Base-by-base conservation (phyloP, 1,140 invertebrate species). In the Drosophila azteca region DNA sequence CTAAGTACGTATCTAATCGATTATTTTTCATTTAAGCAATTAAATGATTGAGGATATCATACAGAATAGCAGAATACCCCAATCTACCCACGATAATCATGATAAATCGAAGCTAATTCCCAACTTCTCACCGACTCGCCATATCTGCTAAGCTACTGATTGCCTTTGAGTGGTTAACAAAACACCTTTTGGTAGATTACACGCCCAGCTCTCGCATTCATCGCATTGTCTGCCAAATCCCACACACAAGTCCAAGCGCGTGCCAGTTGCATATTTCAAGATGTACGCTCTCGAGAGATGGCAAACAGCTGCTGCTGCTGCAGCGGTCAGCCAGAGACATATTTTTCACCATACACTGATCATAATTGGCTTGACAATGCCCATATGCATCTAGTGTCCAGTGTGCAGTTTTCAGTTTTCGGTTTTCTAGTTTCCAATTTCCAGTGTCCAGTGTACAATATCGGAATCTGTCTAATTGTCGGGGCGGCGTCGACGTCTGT, bases 341-440 rank as follows among this genome's bases (percentile, higher is more conserved):
- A 70, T 65, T 80, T 61, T 65, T 72, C 63, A 69, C 52, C 75
- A 58, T 64, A 54, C 53, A 35, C 48, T 45, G 45, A 41, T 72
- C 61, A 73, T 88, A 88, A 88, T 88, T 88, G 83, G 83, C 79
- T 88, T 83, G 75, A 59, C 63, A 81, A 62, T 76, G 62, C 49
- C 68, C 8, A 52, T 39, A 39, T 39, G 35, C 35, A 13, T 39
- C 35, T 29, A 59, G 62, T 48, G 49, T 46, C 49, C 46, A 59
- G 62, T 44, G 49, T 46, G 43, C 69, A 64, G 17, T 20, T 20
- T 20, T 20, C 17, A 20, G 17, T n/a, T n/a, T n/a, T n/a, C n/a
- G n/a, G 17, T 20, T 20, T 20, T 20, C 17, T n/a, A 20, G 17
- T 20, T 20, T 39, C 35, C 39, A 59, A 54, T 48, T 43, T 46